phyloP scores from a whole-genome alignment of 2,888 invertebrate genomes.

The Pachycephus smyrnensis region DNA sequence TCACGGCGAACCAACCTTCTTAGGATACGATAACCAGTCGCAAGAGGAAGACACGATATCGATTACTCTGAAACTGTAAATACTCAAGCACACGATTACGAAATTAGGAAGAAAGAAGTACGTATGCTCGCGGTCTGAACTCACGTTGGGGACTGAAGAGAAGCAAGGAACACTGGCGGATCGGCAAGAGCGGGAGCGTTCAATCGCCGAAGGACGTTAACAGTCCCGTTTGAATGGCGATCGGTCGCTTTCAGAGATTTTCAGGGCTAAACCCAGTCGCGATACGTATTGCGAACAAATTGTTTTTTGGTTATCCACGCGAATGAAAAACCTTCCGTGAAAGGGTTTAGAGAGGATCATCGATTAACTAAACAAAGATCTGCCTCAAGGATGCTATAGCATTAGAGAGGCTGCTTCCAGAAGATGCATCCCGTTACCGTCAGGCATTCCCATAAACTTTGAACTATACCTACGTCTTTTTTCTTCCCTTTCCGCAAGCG shows the following conservation, averaged over 20 bases:
- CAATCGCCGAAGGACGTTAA: slow-evolving; percentile 34
- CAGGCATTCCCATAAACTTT: too few species aligned
- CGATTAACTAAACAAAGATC: neutral
- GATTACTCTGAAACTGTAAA: neutral
- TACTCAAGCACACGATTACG: neutral
- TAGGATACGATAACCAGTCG: neutral
- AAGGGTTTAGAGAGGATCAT: neutral
- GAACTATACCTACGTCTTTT: neutral
- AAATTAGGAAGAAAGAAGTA: neutral
- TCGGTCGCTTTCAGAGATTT: neutral
- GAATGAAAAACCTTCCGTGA: neutral
- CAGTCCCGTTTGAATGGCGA: slow-evolving; percentile 20
- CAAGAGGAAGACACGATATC: neutral
- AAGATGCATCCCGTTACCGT: neutral
- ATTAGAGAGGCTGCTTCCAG: neutral
- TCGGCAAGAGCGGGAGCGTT: slow-evolving; percentile 19
- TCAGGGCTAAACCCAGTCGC: neutral
- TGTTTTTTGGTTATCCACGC: neutral
- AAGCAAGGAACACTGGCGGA: slow-evolving; percentile 24
- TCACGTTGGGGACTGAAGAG: slow-evolving; percentile 37
- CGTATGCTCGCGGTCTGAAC: slow-evolving; percentile 34
- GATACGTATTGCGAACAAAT: neutral
- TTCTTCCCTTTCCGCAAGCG: neutral
- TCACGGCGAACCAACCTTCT: neutral
- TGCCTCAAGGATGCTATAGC: neutral